A percentile compares a stretch with the other conserved stretches of the same genome.
These are phyloP conservation scores for Biston betularia DNA, from an alignment of 2,888 invertebrate species.

Conservation along the genomic window DNA sequence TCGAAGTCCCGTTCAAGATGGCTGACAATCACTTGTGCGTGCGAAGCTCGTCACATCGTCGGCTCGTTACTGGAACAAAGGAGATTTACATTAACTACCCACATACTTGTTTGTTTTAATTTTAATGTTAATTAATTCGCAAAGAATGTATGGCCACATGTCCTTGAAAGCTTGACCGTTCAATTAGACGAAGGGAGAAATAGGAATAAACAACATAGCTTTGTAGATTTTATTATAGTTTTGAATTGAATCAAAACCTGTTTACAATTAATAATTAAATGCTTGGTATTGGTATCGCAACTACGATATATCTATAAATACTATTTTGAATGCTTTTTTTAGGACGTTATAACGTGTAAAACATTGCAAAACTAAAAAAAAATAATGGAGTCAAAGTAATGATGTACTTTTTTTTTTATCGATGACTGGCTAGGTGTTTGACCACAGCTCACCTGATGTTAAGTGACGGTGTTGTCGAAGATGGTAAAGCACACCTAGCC, in stretches of 20 bases:
- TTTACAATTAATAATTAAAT: not conserved
- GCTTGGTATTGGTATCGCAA: no score
- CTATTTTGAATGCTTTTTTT: not conserved
- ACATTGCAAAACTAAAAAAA: not conserved
- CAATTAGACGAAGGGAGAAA: slow-evolving; percentile 16
- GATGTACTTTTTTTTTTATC: no score
- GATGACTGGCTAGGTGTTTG: no score
- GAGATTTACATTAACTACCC: slow-evolving; percentile 25
- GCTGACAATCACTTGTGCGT: slow-evolving; percentile 58
- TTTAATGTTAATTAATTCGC: slow-evolving; percentile 32
- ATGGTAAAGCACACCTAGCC: no score
- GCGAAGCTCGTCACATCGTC: slow-evolving; percentile 73
- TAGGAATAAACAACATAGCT: not conserved
- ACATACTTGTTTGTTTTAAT: slow-evolving; percentile 31
- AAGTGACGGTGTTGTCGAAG: no score
- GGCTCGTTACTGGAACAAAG: slow-evolving; percentile 74
- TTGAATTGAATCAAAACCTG: not conserved
- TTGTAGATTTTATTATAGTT: not conserved
- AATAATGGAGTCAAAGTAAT: not conserved
- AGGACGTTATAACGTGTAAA: not conserved
- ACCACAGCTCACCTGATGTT: no score
- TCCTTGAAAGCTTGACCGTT: slow-evolving; percentile 24
- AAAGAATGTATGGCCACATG: slow-evolving; percentile 22
- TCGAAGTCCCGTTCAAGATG: slow-evolving; percentile 64
- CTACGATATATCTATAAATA: not conserved